phyloP scores from a whole-genome alignment of 2,888 invertebrate genomes.

The Toxonevra muliebris region DNA sequence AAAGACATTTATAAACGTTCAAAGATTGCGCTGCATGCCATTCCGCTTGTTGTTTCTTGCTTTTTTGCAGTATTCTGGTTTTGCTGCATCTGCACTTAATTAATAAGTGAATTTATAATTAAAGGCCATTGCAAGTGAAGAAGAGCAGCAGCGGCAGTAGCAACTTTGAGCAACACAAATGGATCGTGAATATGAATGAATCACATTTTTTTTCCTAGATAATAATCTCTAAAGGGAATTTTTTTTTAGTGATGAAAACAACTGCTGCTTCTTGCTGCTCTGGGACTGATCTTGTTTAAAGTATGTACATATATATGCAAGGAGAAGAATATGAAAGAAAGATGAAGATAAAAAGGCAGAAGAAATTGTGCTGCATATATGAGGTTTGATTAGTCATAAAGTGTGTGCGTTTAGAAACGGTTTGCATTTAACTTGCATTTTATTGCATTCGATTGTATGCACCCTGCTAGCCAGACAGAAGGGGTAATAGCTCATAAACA shows the following conservation, averaged over 20 bases:
- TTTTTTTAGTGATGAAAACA: no score
- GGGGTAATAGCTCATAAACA: not conserved
- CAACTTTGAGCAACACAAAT: slow-evolving; percentile 22
- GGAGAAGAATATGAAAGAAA: no score
- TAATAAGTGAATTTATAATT: slow-evolving; percentile 55
- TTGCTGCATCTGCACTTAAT: slow-evolving; percentile 43
- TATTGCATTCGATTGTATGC: slow-evolving; percentile 10
- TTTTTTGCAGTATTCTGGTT: not conserved
- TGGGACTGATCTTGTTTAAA: no score
- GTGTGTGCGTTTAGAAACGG: slow-evolving; percentile 36
- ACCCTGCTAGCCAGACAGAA: not conserved
- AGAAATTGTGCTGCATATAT: not conserved
- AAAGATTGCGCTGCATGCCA: no score
- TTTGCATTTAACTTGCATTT: slow-evolving; percentile 26
- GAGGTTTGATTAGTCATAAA: slow-evolving; percentile 33
- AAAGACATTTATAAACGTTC: no score
- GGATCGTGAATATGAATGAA: slow-evolving; percentile 31
- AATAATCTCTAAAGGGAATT: no score
- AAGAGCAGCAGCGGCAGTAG: not conserved
- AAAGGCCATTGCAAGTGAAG: slow-evolving; percentile 34
- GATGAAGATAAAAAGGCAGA: no score
- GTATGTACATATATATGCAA: no score
- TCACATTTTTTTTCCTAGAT: slow-evolving; percentile 2
- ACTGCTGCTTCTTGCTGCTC: no score
- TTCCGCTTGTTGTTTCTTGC: no score